Base-by-base conservation (phyloP, 2,888 invertebrate genomes). In the Diarsia brunnea region DNA sequence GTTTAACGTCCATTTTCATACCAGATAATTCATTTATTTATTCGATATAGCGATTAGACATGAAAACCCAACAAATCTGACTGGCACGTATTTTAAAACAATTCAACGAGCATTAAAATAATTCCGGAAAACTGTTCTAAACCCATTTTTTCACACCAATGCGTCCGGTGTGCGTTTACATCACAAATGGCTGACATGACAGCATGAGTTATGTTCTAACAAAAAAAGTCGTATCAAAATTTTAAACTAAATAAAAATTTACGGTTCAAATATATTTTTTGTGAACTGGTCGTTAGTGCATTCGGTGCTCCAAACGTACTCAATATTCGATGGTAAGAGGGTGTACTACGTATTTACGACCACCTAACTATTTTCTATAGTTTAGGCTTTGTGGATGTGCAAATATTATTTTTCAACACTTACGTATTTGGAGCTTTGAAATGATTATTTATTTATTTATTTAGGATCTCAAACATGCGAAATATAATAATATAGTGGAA, bases 251-350 rank as follows among this genome's bases (percentile, higher is more conserved):
- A 79, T 73, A 84, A 88, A 87, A 88, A 85, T 79, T 81, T 81
- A 83, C 83, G 75, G 78, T 84, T 85, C 85, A 87, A 86, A 91
- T 90, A 88, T 87, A 90, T 89, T 88, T 88, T 89, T 88, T 88
- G 85, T 87, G 88, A 89, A 86, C 81, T 81, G 81, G 87, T 90
- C 89, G 91, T 91, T 90, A 92, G 88, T 85, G 75, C 69, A 84
- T 88, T 86, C 78, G 72, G 71, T 82, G 82, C 83, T 83, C 83
- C 85, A 89, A 91, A 90, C 87, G 87, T 90, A 90, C 91, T 88
- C 84, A 80, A 86, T 86, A 83, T 87, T 89, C 86, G 88, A 88
- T 79, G 7, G 43, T 21, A 66, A 53, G 10, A 38, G 43, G 11
- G 79, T 45, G 14, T 71, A 84, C 78, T 67, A 79, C 58, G 64